phyloP scores from a whole-genome alignment of 1,140 invertebrate genomes.

The Protaetia brevitarsis region DNA sequence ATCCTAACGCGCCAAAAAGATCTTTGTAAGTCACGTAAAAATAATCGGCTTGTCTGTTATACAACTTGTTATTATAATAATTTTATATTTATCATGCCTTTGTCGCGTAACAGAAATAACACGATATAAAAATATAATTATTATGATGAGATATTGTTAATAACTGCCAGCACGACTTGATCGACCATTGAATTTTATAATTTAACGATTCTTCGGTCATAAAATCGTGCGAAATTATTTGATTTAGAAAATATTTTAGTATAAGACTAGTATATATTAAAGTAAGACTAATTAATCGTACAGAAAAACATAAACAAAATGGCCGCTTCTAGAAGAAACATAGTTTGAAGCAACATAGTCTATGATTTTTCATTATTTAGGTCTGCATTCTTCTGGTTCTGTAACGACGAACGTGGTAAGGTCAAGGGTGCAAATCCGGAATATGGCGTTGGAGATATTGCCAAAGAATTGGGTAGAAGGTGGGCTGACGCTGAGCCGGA shows the following conservation, averaged over 20 bases:
- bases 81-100: too few species aligned
- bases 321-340: too few species aligned
- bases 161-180: conserved; percentile 44
- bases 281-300: not conserved
- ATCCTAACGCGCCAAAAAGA: conserved; percentile 98
- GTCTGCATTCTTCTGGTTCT: conserved; percentile 99
- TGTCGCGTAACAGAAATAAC: too few species aligned
- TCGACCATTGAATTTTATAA: conserved; percentile 34
- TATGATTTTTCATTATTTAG: conserved; percentile 51
- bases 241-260: conserved; percentile 10
- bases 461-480: conserved; percentile 93
- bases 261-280: not conserved
- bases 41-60: not conserved
- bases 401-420: conserved; percentile 92
- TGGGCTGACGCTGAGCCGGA: conserved; percentile 88
- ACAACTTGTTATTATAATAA: too few species aligned
- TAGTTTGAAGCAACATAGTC: not conserved
- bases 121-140: too few species aligned
- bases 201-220: conserved; percentile 35
- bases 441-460: conserved; percentile 94
- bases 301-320: not conserved
- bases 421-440: conserved; percentile 92
- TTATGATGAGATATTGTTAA: too few species aligned
- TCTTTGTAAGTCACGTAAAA: conserved; percentile 79
- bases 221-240: conserved; percentile 39